Base-by-base conservation (phyloP, 2,888 invertebrate genomes). In the Frankliniella fusca region DNA sequence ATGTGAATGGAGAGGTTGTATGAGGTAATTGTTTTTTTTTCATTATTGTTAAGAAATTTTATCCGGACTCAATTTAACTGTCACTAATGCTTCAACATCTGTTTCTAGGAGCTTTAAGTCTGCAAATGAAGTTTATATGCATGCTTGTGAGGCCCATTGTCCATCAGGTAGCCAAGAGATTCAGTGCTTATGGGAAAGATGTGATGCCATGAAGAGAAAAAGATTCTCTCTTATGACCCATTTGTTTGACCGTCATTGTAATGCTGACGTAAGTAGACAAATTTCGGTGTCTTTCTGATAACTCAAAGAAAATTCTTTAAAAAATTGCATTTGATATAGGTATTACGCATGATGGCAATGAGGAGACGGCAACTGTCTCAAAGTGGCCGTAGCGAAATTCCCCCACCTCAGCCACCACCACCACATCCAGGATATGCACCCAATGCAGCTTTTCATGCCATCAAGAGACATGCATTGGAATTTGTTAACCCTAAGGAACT, bases 191-290 rank as follows among this genome's bases (percentile, higher is more conserved):
- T 98, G 98, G 98, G 93, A 94, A 50, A 91, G 93, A 65, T 97
- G 97, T 88, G 98, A 98, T 90, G 93, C 94, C 80, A 93, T 98
- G 88, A 94, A 95, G 82, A 89, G 98, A 83, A 94, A 95, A 87
- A 92, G 96, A 82, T 98, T 98, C 90, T 99, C 99, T 0, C 90
- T 99, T 65, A 96, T 98, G 92, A 98, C 99, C 83, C 99, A 99
- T 89, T 91, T 99, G 84, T 94, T 95, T 86, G 99, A 99, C 89
- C 94, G 97, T 84, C 99, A 99, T 88, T 96, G 98, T 87, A 95
- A 94, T 85, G 91, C 93, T 50, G 93, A 94, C 86, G 95, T 94
- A 87, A 88, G 88, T 85, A 76, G 82, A 83, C 82, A 23, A n/a
- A 23, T 7, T 70, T 70, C 20, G 12, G 15, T 76, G 27, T 54